These are phyloP conservation scores for Tiphia femorata DNA, from an alignment of 2,888 invertebrate species.

Conservation along the genomic window DNA sequence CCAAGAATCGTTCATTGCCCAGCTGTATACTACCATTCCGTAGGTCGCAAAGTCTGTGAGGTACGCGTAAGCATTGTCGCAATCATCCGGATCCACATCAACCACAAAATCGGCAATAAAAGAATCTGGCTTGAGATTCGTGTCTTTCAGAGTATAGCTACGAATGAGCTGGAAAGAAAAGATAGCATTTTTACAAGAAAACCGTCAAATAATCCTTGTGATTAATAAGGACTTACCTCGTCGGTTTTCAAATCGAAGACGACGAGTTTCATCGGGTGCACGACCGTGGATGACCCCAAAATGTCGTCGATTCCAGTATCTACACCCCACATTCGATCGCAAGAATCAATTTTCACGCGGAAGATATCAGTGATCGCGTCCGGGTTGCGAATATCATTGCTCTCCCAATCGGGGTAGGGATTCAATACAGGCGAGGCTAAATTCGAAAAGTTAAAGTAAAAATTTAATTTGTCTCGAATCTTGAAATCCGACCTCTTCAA, in stretches of 20 bases:
- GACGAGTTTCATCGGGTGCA: slow-evolving; percentile 74
- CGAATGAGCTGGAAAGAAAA: slow-evolving; percentile 68
- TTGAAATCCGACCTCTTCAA: too few relatives aligned
- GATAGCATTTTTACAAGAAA: not conserved
- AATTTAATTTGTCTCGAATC: not conserved
- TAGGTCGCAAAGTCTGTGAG: slow-evolving; percentile 83
- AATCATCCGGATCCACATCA: slow-evolving; percentile 78
- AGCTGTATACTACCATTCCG: slow-evolving; percentile 83
- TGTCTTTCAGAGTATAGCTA: slow-evolving; percentile 77
- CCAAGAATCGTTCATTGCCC: slow-evolving; percentile 82
- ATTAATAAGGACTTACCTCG: slow-evolving; percentile 65
- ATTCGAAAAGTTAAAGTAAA: too few relatives aligned
- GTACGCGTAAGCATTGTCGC: slow-evolving; percentile 83
- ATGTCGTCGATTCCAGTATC: slow-evolving; percentile 85
- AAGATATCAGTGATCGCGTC: slow-evolving; percentile 80
- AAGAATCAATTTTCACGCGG: slow-evolving; percentile 79
- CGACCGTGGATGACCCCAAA: slow-evolving; percentile 71
- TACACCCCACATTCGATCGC: slow-evolving; percentile 86
- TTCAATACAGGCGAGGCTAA: slow-evolving; percentile 71
- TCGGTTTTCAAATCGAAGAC: slow-evolving; percentile 83
- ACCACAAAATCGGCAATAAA: slow-evolving; percentile 86
- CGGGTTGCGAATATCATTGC: slow-evolving; percentile 78
- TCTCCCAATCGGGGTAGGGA: slow-evolving; percentile 84
- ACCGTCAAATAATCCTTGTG: not conserved
- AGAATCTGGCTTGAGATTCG: slow-evolving; percentile 79